phyloP scores from a whole-genome alignment of 2,113 vertebrate genomes.

The rat (Rattus norvegicus) region GRCr8 NC_086031.1:21569501-21570000 shows the following conservation, averaged over 20 bases:
- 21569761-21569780: background rate
- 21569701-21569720: slow-evolving; percentile 19
- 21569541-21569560: background rate
- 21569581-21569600: background rate
- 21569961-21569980: background rate
- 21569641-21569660: slow-evolving; percentile 29
- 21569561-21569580: background rate
- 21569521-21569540: slow-evolving; percentile 11
- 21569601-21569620: too few species aligned
- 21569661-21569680: background rate
- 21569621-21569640: background rate
- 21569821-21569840: background rate
- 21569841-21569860: background rate
- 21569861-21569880: background rate
- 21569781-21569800: background rate
- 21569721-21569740: background rate
- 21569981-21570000: background rate
- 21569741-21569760: background rate
- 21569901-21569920: slow-evolving; percentile 35
- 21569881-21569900: background rate
- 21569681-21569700: background rate
- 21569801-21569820: background rate
- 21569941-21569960: background rate
- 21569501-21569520: background rate
- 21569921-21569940: slow-evolving; percentile 3